A percentile compares a stretch with the other conserved stretches of the same genome.
phyloP scores from a whole-genome alignment of 1,140 invertebrate genomes.

The Drosophila lacteicornis region DNA sequence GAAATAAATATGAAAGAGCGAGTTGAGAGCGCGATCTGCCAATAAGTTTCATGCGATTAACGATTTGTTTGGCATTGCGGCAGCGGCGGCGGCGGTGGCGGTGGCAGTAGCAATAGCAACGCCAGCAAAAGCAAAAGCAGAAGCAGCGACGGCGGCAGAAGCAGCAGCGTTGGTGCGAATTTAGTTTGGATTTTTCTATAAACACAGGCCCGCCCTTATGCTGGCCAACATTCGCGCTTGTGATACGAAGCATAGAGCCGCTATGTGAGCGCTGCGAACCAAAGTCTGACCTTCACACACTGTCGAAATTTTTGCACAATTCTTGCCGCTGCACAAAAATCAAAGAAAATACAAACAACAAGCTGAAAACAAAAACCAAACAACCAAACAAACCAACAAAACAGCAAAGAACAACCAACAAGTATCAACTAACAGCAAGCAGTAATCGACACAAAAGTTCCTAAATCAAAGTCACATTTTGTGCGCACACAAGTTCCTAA shows the following conservation, averaged over 20 bases:
- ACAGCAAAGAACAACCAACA: conserved; percentile 18
- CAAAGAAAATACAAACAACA: conserved; percentile 1
- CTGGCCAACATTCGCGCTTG: conserved; percentile 68
- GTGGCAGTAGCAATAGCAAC: conserved; percentile 26
- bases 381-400: background rate
- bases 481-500: conserved; percentile 85
- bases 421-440: conserved; percentile 19
- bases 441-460: conserved; percentile 51
- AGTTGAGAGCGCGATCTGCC: conserved; percentile 31
- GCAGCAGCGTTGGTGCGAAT: conserved; percentile 63
- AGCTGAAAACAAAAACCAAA: conserved; percentile 11
- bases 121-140: conserved; percentile 17
- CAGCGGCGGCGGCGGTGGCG: background rate
- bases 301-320: conserved; percentile 53
- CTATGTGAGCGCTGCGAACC: conserved; percentile 43
- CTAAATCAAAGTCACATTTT: conserved; percentile 57
- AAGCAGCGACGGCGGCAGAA: conserved; percentile 33
- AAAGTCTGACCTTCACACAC: conserved; percentile 51
- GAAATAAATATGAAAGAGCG: conserved; percentile 31
- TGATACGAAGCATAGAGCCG: conserved; percentile 57
- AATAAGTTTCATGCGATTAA: conserved; percentile 77
- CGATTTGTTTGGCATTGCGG: conserved; percentile 73
- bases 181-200: conserved; percentile 61
- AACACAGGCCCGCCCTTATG: conserved; percentile 75
- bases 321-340: conserved; percentile 61